These are phyloP conservation scores for Microctenopoma steveboyesi DNA, from an alignment of 2,797 vertebrate species.

Conservation along the genomic window DNA sequence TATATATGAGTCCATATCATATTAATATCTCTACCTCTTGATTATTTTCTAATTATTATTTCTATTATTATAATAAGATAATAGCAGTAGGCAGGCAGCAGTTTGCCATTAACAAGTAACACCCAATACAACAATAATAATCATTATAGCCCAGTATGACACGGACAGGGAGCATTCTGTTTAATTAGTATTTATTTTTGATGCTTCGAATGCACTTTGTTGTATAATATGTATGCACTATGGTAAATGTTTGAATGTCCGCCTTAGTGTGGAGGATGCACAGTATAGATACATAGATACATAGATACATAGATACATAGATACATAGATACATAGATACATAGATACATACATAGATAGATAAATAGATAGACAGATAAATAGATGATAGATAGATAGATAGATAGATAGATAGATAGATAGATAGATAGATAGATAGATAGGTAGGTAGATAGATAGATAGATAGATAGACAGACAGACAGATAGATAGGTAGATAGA, in stretches of 20 bases:
- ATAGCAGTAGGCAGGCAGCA: not conserved
- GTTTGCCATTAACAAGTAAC: not conserved
- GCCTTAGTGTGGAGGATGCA: not conserved
- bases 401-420: slow-evolving; percentile 42
- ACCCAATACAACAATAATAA: not conserved
- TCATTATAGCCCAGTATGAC: not conserved
- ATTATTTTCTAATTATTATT: slow-evolving; percentile 6
- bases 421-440: slow-evolving; percentile 39
- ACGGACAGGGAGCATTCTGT: not conserved
- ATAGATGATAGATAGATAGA: slow-evolving; percentile 39
- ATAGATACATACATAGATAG: too few relatives aligned
- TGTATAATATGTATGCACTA: not conserved
- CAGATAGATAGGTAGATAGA: too few relatives aligned
- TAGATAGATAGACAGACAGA: too few relatives aligned
- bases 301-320: not conserved
- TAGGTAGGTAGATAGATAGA: slow-evolving; percentile 22
- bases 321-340: too few relatives aligned
- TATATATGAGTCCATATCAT: slow-evolving; percentile 46
- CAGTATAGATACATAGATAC: slow-evolving; percentile 28
- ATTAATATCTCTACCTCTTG: slow-evolving; percentile 30
- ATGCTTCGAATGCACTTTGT: not conserved
- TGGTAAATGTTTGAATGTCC: not conserved
- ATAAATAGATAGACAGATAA: slow-evolving; percentile 27
- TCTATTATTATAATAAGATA: slow-evolving; percentile 11
- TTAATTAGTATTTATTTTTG: not conserved